Evolutionary conservation across 2,797 vertebrate species (phyloP), one percentile per base, ranked within the genome.

Genomic region (Sparidentex hasta): DNA sequence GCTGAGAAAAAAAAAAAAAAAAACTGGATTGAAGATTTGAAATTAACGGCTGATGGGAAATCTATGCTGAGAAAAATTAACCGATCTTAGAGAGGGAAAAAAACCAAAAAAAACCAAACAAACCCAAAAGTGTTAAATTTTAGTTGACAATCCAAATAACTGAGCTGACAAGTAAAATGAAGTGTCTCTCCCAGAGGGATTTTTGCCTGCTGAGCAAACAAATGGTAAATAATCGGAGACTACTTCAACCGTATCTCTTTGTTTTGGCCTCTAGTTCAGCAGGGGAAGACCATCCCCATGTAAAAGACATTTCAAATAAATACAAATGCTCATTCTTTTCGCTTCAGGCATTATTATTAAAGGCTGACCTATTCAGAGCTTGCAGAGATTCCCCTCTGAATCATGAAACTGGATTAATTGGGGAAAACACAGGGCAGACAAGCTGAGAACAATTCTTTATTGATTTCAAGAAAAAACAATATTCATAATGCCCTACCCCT

Each of bases 31-130:
- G 56, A 18, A 77, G 66, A 54, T 20, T 43, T 77, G 33, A 83
- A 87, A 82, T 87, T 23, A 82, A 78, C 67, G 76, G 56, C 83
- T 78, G 67, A 38, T 82, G 74, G 61, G 71, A 83, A 88, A 91
- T 84, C 67, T 43, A 50, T 73, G 75, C 76, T 33, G 71, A 64
- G 62, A 74, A 86, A 86, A 84, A 62, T 38, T 4, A 65, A 72
- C 51, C 11, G 23, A 72, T 56, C 14, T 72, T 66, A 38, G 72
- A 33, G 20, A 68, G 55, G 29, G 48, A 65, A 41, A 65, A 74
- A 81, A 80, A 38, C 6, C n/a, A n/a, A n/a, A n/a, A n/a, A n/a
- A n/a, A n/a, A n/a, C n/a, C n/a, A n/a, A n/a, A n/a, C n/a, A n/a
- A n/a, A n/a, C n/a, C 65, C 7, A 21, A 56, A 54, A 76, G 65